phyloP scores from a whole-genome alignment of 2,113 vertebrate species.

The Nycticorax nycticorax region DNA sequence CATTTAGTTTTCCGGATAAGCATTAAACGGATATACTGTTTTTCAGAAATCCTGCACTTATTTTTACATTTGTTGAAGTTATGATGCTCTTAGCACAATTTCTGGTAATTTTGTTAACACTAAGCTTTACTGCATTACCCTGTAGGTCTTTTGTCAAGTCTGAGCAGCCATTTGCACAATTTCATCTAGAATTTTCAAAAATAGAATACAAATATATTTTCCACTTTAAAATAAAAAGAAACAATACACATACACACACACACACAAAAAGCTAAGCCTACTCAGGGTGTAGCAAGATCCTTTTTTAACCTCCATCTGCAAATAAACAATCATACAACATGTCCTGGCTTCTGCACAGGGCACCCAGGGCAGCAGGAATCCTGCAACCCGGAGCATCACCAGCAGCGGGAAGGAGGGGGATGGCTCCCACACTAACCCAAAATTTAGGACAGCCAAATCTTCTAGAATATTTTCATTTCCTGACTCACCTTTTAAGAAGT shows the following conservation, averaged over 20 bases:
- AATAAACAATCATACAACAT: rapidly evolving
- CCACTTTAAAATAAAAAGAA: background rate
- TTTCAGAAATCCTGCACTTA: slow-evolving; percentile 14
- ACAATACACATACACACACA: background rate
- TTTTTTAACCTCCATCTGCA: background rate
- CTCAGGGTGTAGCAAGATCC: background rate
- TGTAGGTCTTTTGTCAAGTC: background rate
- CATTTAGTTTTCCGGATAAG: background rate
- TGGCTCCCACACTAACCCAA: background rate
- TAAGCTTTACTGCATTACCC: background rate
- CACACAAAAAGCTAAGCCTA: background rate
- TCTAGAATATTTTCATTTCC: background rate
- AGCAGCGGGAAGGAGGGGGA: background rate
- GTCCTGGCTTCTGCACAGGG: background rate
- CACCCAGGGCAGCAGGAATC: background rate
- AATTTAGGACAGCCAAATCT: background rate
- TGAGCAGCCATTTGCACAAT: background rate
- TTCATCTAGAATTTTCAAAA: background rate
- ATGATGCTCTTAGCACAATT: slow-evolving; percentile 27
- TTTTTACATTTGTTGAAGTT: background rate
- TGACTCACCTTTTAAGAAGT: background rate
- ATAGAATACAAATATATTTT: background rate
- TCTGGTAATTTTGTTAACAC: slow-evolving; percentile 31
- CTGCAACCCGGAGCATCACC: rapidly evolving
- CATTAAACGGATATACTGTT: background rate